Evolutionary conservation across 1,140 invertebrate genomes (phyloP).

Genomic region (Drosophila hydei): DNA sequence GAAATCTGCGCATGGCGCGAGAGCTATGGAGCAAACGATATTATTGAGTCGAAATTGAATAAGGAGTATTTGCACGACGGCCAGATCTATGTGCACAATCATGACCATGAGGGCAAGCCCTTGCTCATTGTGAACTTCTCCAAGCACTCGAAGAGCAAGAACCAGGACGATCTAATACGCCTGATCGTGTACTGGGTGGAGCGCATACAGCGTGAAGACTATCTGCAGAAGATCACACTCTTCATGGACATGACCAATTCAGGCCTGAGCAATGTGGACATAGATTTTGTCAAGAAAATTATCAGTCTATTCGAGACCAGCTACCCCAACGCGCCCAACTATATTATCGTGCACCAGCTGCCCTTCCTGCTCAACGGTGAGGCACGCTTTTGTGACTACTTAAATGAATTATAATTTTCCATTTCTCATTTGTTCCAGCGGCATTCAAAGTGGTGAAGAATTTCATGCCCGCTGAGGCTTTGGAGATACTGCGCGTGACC

Average conservation of each 20-base stretch:
- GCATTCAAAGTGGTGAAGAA: conserved; percentile 96
- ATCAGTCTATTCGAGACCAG: conserved; percentile 91
- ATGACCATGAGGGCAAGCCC: conserved; percentile 92
- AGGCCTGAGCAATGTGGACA: conserved; percentile 94
- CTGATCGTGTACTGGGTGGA: conserved; percentile 95
- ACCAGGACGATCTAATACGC: conserved; percentile 89
- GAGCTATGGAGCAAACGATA: conserved; percentile 90
- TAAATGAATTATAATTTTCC: no score
- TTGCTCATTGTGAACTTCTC: conserved; percentile 91
- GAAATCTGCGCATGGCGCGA: conserved; percentile 93
- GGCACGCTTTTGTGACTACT: conserved; percentile 13
- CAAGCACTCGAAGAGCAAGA: conserved; percentile 89
- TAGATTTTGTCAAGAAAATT: conserved; percentile 92
- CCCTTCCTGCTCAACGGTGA: conserved; percentile 96
- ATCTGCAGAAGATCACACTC: conserved; percentile 91
- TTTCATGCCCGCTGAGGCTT: conserved; percentile 93
- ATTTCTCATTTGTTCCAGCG: conserved; percentile 85
- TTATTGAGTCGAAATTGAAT: conserved; percentile 88
- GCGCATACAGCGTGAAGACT: conserved; percentile 90
- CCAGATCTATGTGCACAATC: conserved; percentile 89
- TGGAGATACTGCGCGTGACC: conserved; percentile 94
- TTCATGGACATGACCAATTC: conserved; percentile 96
- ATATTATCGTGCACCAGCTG: conserved; percentile 96
- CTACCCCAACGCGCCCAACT: conserved; percentile 95
- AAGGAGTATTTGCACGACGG: conserved; percentile 91